phyloP scores from a whole-genome alignment of 2,888 invertebrate genomes.

The Drosophila siamana region DNA sequence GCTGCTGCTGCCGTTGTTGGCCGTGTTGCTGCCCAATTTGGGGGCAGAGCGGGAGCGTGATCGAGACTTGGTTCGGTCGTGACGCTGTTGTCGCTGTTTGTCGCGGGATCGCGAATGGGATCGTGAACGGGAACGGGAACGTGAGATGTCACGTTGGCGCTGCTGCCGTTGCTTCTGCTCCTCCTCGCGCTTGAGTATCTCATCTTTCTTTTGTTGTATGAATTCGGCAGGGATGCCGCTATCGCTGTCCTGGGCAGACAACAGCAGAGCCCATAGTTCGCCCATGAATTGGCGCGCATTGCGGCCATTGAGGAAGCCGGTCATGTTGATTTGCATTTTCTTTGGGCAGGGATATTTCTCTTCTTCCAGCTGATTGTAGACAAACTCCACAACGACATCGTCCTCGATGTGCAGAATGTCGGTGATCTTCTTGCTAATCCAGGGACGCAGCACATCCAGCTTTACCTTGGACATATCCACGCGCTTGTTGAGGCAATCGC shows the following conservation, averaged over 20 bases:
- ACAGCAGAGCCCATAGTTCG: constrained; percentile 97
- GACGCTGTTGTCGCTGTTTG: constrained; percentile 41
- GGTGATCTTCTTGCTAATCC: constrained; percentile 98
- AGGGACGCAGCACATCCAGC: constrained; percentile 98
- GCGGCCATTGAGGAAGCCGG: constrained; percentile 99
- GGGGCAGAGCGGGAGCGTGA: constrained; percentile 56
- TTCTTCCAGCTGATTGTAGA: constrained; percentile 98
- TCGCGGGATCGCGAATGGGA: constrained; percentile 67
- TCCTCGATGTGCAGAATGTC: constrained; percentile 99
- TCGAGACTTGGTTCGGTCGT: constrained; percentile 64
- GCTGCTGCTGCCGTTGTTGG: constrained; percentile 56
- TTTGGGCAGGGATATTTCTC: constrained; percentile 98
- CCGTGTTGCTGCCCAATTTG: constrained; percentile 37
- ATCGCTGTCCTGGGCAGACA: constrained; percentile 97
- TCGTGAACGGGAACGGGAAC: constrained; percentile 80
- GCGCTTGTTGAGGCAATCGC: constrained; percentile 96
- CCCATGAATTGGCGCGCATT: constrained; percentile 99
- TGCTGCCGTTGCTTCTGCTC: constrained; percentile 67
- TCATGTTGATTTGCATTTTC: constrained; percentile 99
- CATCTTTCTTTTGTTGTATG: constrained; percentile 98
- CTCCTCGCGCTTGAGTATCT: constrained; percentile 92
- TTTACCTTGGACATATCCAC: constrained; percentile 99
- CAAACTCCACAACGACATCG: constrained; percentile 99
- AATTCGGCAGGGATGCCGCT: constrained; percentile 98
- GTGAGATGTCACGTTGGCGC: constrained; percentile 75